A percentile compares a stretch with the other conserved stretches of the same genome.
Conservation (phyloP, 2,797 vertebrate species). For the Enteromius anoplus region DNA sequence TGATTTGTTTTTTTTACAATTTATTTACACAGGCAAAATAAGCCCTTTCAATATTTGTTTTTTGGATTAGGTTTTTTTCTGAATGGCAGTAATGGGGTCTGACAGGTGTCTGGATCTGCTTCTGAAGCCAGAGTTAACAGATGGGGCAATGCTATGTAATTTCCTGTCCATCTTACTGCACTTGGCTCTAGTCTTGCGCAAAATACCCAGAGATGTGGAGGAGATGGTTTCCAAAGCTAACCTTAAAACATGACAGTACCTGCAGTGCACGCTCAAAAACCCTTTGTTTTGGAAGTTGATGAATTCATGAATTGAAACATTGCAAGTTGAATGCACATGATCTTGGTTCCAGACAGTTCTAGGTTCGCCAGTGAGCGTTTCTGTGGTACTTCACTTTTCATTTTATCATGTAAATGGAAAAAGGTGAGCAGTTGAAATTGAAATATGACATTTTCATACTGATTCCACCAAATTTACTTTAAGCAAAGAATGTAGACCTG, state of each 20-base stretch:
- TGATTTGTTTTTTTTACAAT: too few species aligned
- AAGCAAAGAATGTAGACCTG: neutral
- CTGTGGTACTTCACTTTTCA: neutral
- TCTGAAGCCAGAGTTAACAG: slow-evolving; percentile 42
- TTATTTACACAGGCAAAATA: neutral
- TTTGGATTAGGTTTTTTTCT: too few species aligned
- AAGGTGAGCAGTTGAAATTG: neutral
- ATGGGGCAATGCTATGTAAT: slow-evolving; percentile 50
- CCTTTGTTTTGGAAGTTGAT: slow-evolving; percentile 11
- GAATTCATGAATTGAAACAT: slow-evolving; percentile 17
- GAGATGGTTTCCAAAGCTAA: slow-evolving; percentile 6
- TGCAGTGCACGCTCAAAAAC: neutral
- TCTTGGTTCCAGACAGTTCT: neutral
- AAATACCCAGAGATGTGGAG: slow-evolving; percentile 27
- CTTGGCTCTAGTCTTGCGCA: slow-evolving; percentile 46
- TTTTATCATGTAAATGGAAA: neutral
- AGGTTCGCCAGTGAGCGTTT: neutral
- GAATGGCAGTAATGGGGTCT: slow-evolving; percentile 5
- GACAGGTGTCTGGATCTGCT: slow-evolving; percentile 21
- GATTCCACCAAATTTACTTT: neutral
- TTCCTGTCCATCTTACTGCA: slow-evolving; percentile 46
- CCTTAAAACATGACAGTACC: neutral
- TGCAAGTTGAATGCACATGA: neutral
- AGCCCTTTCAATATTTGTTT: slow-evolving; percentile 1
- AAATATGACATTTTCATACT: neutral